Evolutionary conservation across 1,140 invertebrate genomes (phyloP).

Genomic region (Panulirus ornatus): DNA sequence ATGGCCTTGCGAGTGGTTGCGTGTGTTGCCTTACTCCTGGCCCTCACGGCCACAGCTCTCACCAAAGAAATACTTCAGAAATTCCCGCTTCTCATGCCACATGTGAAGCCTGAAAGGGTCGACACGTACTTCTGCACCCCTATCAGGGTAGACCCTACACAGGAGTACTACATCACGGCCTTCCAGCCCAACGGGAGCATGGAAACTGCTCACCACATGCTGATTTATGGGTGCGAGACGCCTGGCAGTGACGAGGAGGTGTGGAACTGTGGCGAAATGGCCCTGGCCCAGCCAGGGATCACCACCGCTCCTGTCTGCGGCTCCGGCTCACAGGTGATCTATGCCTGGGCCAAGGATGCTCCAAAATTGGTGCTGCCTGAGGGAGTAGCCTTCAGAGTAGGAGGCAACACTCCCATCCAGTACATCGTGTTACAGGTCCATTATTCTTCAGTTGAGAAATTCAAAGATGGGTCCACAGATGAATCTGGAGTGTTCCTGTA

Average conservation of each 20-base stretch:
- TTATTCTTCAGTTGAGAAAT: constrained; percentile 87
- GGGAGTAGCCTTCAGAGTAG: constrained; percentile 87
- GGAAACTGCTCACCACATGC: constrained; percentile 95
- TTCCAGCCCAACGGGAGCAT: constrained; percentile 96
- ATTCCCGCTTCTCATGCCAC: constrained; percentile 40
- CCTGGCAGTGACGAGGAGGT: constrained; percentile 86
- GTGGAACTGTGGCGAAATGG: constrained; percentile 97
- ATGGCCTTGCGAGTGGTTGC: constrained; percentile 3
- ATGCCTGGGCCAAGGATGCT: constrained; percentile 98
- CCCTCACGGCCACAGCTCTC: background rate
- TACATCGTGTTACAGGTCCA: constrained; percentile 92
- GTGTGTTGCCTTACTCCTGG: background rate
- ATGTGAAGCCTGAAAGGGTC: constrained; percentile 50
- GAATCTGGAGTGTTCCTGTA: constrained; percentile 89
- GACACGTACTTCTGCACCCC: too few species aligned
- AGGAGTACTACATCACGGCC: too few species aligned
- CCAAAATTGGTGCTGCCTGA: constrained; percentile 90
- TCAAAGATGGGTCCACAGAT: constrained; percentile 87
- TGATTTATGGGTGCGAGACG: constrained; percentile 93
- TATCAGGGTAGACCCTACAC: too few species aligned
- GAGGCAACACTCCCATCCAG: constrained; percentile 79
- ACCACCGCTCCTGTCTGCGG: constrained; percentile 84
- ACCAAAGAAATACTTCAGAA: constrained; percentile 26
- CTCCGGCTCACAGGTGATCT: constrained; percentile 89
- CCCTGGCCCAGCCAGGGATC: constrained; percentile 78